A percentile compares a stretch with the other conserved stretches of the same genome.
Conservation (phyloP, 2,797 vertebrate species). For the Eutrigla gurnardus region DNA sequence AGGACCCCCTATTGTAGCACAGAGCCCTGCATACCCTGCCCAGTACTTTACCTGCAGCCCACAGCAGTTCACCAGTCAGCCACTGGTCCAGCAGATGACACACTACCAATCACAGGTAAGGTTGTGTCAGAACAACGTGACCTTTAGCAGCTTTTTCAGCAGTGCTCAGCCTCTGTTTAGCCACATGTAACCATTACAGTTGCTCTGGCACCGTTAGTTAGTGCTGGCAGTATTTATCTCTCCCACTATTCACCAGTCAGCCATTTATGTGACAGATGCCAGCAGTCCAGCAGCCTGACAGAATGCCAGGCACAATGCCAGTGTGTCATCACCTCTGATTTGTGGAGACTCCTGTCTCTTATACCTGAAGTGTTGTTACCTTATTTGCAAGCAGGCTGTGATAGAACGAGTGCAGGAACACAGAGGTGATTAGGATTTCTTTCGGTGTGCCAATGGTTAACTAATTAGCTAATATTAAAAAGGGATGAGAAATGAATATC, state of each 20-base stretch:
- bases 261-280: conserved; percentile 34
- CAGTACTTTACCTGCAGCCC: conserved; percentile 98
- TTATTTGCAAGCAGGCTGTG: conserved; percentile 1
- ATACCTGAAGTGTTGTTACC: conserved; percentile 17
- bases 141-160: not conserved
- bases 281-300: conserved; percentile 22
- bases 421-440: not conserved
- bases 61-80: conserved; percentile 97
- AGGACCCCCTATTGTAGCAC: conserved; percentile 95
- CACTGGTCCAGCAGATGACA: conserved; percentile 95
- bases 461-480: not conserved
- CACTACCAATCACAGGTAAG: conserved; percentile 93
- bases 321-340: conserved; percentile 23
- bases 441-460: not conserved
- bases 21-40: conserved; percentile 91
- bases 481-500: not conserved
- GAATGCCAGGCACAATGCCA: conserved; percentile 5
- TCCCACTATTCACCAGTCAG: conserved; percentile 31
- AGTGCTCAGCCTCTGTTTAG: not conserved
- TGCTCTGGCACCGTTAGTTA: not conserved
- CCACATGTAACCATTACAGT: conserved; percentile 11
- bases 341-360: conserved; percentile 5
- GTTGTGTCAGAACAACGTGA: not conserved
- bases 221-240: conserved; percentile 9
- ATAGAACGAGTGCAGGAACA: not conserved